Evolutionary conservation across 2,797 vertebrate genomes (phyloP).

Genomic region (Ctenopoma kingsleyae): DNA sequence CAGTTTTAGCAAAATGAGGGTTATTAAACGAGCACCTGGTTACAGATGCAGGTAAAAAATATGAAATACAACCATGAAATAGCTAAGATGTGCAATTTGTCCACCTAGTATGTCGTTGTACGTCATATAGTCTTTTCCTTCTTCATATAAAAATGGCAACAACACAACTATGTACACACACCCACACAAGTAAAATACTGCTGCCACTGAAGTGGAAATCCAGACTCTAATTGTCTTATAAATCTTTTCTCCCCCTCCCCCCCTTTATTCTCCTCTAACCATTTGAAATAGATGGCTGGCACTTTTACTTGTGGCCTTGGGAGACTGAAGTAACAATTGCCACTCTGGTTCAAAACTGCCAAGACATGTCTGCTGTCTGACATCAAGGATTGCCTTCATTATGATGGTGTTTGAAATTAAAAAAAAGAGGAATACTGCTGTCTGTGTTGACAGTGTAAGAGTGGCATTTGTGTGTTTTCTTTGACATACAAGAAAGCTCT

Average conservation of each 20-base stretch:
- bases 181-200: constrained; percentile 27
- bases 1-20: no score
- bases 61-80: not conserved
- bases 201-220: constrained; percentile 61
- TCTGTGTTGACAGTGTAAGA: not conserved
- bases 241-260: constrained; percentile 55
- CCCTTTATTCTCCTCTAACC: constrained; percentile 65
- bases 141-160: constrained; percentile 20
- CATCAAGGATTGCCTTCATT: constrained; percentile 36
- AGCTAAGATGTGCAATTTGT: not conserved
- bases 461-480: no score
- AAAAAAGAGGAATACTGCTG: constrained; percentile 6
- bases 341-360: constrained; percentile 55
- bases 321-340: constrained; percentile 66
- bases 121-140: constrained; percentile 14
- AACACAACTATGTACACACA: constrained; percentile 12
- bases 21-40: not conserved
- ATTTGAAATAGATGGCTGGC: constrained; percentile 64
- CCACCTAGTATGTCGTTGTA: not conserved
- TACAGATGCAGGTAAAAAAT: not conserved
- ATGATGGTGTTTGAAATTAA: constrained; percentile 36
- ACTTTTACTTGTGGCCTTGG: constrained; percentile 57
- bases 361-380: constrained; percentile 33
- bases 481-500: not conserved
- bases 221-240: constrained; percentile 68